These are phyloP conservation scores for Lutra lutra DNA, from an alignment of 2,797 vertebrate genomes.

Conservation along the genomic window DNA sequence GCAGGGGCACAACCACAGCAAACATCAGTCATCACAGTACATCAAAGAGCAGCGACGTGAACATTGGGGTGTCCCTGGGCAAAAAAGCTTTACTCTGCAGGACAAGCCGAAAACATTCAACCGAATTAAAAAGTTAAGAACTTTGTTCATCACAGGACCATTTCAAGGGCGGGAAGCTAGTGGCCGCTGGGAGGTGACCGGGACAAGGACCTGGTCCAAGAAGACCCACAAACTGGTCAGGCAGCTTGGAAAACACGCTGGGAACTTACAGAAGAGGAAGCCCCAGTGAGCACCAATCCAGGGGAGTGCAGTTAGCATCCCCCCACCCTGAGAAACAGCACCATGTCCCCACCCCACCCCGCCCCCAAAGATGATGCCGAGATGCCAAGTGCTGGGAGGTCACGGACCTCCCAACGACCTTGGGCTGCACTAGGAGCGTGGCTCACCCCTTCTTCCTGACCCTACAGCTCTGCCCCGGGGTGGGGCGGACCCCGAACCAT, in stretches of 20 bases:
- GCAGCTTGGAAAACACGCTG: fast-evolving
- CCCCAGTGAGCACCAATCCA: fast-evolving
- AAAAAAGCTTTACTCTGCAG: not conserved
- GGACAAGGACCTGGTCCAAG: not conserved
- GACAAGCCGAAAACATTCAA: not conserved
- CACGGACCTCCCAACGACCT: not conserved
- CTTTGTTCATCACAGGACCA: not conserved
- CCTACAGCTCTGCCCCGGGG: not conserved
- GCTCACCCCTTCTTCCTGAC: not conserved
- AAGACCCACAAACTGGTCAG: not conserved
- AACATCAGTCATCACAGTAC: fast-evolving
- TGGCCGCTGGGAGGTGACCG: not conserved
- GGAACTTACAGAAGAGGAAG: not conserved
- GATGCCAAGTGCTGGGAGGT: not conserved
- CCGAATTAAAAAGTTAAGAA: not conserved
- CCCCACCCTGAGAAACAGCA: not conserved
- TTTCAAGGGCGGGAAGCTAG: not conserved
- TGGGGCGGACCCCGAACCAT: not conserved
- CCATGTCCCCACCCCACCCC: fast-evolving
- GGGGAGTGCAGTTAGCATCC: fast-evolving
- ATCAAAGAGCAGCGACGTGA: not conserved
- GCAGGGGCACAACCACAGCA: not conserved
- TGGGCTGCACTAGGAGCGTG: not conserved
- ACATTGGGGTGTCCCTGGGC: not conserved
- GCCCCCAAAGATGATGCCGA: no score